Evolutionary conservation across 2,888 invertebrate species (phyloP).

Genomic region (Resseliella maxima): DNA sequence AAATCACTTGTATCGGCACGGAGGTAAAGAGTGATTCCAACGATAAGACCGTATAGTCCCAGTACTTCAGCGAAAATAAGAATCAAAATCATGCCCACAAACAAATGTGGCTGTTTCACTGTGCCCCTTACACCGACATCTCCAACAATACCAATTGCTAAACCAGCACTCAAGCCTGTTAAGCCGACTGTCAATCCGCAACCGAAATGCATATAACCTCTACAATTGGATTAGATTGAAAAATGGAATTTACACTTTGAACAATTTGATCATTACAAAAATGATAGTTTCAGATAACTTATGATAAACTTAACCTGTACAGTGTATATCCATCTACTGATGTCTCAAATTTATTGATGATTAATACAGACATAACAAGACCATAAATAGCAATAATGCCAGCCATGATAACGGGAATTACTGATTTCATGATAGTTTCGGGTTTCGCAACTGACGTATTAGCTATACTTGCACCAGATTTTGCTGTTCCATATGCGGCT

Average conservation of each 20-base stretch:
- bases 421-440: constrained; percentile 99
- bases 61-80: constrained; percentile 99
- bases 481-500: constrained; percentile 99
- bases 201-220: constrained; percentile 97
- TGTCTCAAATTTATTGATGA: too few relatives aligned
- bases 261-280: too few relatives aligned
- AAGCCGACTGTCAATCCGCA: constrained; percentile 97
- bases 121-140: constrained; percentile 99
- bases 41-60: constrained; percentile 99
- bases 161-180: constrained; percentile 97
- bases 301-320: constrained; percentile 78
- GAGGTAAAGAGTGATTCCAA: constrained; percentile 95
- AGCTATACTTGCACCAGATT: constrained; percentile 99
- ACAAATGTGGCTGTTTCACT: constrained; percentile 98
- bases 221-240: constrained; percentile 65
- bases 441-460: constrained; percentile 99
- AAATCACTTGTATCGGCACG: background rate
- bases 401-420: constrained; percentile 99
- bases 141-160: constrained; percentile 99
- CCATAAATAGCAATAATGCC: constrained; percentile 99
- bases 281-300: too few relatives aligned
- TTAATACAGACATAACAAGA: constrained; percentile 67
- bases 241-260: background rate
- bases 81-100: constrained; percentile 99
- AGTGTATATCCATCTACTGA: constrained; percentile 70